Evolutionary conservation across 2,113 vertebrate species (phyloP).

Genomic region (Eulemur rufifrons): DNA sequence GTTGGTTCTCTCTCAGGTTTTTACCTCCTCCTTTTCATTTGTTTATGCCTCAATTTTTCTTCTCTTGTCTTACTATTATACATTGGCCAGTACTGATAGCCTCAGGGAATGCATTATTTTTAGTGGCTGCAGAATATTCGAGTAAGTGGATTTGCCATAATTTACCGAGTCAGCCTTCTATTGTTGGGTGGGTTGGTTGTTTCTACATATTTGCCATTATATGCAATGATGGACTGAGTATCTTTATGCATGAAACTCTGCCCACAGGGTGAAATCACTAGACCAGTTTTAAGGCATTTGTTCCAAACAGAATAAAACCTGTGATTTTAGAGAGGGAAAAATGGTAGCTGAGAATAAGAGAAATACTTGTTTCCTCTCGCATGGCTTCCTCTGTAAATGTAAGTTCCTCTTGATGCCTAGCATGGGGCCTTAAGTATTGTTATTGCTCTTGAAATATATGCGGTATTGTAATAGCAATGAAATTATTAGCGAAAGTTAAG

Average conservation of each 20-base stretch:
- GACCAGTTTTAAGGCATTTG: background rate
- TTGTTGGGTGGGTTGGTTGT: background rate
- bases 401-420: background rate
- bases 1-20: background rate
- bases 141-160: background rate
- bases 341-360: background rate
- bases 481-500: background rate
- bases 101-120: background rate
- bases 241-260: background rate
- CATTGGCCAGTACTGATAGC: background rate
- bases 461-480: background rate
- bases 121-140: background rate
- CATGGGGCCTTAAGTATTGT: background rate
- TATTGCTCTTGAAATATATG: background rate
- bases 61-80: background rate
- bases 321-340: background rate
- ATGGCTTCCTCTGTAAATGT: background rate
- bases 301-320: background rate
- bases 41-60: background rate
- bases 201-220: background rate
- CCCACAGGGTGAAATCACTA: background rate
- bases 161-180: background rate
- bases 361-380: background rate
- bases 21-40: background rate
- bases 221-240: rapidly evolving